Evolutionary conservation across 1,140 invertebrate genomes (phyloP), one percentile per base, ranked within the genome.

Genomic region (Littorina saxatilis): DNA sequence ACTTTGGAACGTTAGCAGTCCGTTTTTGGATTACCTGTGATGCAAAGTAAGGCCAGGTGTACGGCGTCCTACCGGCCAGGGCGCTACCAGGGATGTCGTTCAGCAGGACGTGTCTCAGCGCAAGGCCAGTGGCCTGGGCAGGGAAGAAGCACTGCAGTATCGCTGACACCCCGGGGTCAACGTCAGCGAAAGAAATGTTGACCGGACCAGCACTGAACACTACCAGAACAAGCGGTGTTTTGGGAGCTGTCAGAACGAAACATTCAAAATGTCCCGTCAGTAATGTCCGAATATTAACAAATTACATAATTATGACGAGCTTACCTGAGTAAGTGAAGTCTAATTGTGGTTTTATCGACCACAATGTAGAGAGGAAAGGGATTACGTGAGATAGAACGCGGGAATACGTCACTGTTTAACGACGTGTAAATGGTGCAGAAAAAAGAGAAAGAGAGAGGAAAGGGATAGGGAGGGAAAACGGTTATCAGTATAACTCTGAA

Each of bases 121-220:
- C 91, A 23, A 86, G 83, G 23, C 91, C 91, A 17, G 89, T 87
- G 0, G 86, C 81, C 79, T 92, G 90, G 17, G 85, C 90, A 23
- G 90, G 88, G 61, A 88, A 91, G 68, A 90, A 90, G 70, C 88
- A 89, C 35, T 89, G 81, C 17, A 92, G 50, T n/a, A 92, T 91
- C 66, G 87, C 87, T 9, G 50, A 15, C 0, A 91, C 85, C 15
- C 72, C 27, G 0, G 47, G 40, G 55, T 72, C 81, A 5, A 66
- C 40, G 20, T 87, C 84, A 20, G 87, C 87, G 75, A 83, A 85
- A 13, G 84, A 79, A 2, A 91, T 80, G 70, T 91, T 87, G 0
- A 92, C 73, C n/a, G 90, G 90, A 20, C 88, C 85, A 37, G 86
- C 90, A 80, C 68, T 87, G 74, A 91, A 89, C 23, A 91, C 20